Evolutionary conservation across 2,113 vertebrate species (phyloP).

Genomic region (Condylura cristata): DNA sequence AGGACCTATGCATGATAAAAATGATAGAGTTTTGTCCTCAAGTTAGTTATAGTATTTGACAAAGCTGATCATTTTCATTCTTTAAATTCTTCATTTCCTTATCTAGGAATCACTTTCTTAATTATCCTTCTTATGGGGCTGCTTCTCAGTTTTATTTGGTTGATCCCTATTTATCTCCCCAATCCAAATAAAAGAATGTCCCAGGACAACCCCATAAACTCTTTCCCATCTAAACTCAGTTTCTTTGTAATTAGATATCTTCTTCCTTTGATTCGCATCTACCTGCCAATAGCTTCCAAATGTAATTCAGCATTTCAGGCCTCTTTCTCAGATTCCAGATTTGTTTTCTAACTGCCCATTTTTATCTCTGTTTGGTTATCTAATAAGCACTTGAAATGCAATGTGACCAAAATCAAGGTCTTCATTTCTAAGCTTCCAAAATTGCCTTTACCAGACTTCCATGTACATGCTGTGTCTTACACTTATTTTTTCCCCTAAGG

Average conservation of each 20-base stretch:
- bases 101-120: neutral
- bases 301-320: neutral
- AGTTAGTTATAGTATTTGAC: neutral
- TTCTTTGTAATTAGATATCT: neutral
- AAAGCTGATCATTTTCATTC: neutral
- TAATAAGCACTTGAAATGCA: neutral
- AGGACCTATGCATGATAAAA: neutral
- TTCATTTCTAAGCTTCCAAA: neutral
- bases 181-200: neutral
- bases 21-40: neutral
- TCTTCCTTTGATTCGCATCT: constrained; percentile 3
- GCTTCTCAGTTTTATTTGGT: neutral
- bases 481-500: too few species aligned
- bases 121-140: neutral
- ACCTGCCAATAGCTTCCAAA: neutral
- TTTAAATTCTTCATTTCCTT: neutral
- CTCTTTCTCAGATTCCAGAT: neutral
- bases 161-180: neutral
- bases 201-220: neutral
- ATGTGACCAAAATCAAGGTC: neutral
- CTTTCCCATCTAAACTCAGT: neutral
- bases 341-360: neutral
- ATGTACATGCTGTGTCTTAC: neutral
- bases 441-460: neutral
- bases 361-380: neutral